Base-by-base conservation (phyloP, 2,888 invertebrate species). In the Drosophila quinaria region DNA sequence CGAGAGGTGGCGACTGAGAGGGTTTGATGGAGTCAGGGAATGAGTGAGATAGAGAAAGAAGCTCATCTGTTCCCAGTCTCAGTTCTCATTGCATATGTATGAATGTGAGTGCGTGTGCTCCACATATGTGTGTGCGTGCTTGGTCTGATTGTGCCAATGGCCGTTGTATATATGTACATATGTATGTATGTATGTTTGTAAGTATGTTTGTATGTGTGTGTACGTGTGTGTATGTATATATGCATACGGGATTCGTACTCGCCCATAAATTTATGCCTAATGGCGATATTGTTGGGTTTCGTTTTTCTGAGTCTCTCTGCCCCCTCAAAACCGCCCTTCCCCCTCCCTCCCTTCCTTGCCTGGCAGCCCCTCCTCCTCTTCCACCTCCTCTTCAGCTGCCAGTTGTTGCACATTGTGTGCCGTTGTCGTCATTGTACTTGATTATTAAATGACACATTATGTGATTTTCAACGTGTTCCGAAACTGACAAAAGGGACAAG, bases 361-460 rank as follows among this genome's bases (percentile, higher is more conserved):
- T 17, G 2, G 9, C 31, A 31, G 31, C 11, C 39, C 29, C 0
- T 10, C 11, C 39, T 37, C 0, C 13, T 15, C n/a, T 22, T 4
- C n/a, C 42, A 35, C 8, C n/a, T 8, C 19, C n/a, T 22, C 31
- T 6, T 10, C 46, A 46, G 41, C 31, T 44, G 41, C 62, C 66
- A 62, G 58, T 66, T 76, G 74, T 54, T 69, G 70, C 67, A 87
- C 72, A 65, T 67, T 88, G 87, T 81, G 88, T 70, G 55, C 44
- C 78, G 84, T 65, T 76, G 64, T 63, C 61, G 70, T 74, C 81
- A 89, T 89, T 88, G 90, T 89, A 81, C 79, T 88, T 87, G 87
- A 87, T 88, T 90, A 91, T 90, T 90, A 91, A 91, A 90, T 89
- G 90, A 90, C 90, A 92, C 90, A 90, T 91, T 91, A 92, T 92